phyloP scores from a whole-genome alignment of 2,888 invertebrate genomes.

The Eutolmus rufibarbis region DNA sequence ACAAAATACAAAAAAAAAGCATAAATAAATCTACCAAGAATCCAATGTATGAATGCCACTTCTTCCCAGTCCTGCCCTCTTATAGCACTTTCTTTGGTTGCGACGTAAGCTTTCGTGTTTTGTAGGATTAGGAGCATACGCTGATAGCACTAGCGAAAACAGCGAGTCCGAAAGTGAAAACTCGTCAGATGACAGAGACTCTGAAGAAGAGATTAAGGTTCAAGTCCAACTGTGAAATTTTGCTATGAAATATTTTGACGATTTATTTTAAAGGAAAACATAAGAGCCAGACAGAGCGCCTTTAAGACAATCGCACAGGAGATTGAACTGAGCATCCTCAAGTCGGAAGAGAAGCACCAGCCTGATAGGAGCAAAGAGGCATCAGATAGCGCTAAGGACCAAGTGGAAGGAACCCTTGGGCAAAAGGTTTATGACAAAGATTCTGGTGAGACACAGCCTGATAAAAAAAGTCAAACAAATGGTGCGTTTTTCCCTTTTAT shows the following conservation, averaged over 20 bases:
- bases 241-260: background rate
- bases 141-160: conserved; percentile 72
- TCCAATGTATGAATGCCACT: background rate
- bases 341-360: conserved; percentile 43
- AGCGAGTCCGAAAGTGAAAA: conserved; percentile 66
- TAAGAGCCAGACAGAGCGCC: conserved; percentile 41
- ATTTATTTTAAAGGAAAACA: conserved; percentile 42
- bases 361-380: conserved; percentile 21
- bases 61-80: background rate
- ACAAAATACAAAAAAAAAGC: background rate
- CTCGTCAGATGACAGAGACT: conserved; percentile 65
- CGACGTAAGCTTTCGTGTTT: conserved; percentile 51
- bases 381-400: background rate
- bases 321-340: conserved; percentile 42
- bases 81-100: background rate
- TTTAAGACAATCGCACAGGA: conserved; percentile 46
- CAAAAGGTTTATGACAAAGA: conserved; percentile 55
- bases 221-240: background rate
- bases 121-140: conserved; percentile 86
- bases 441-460: conserved; percentile 56
- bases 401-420: conserved; percentile 35
- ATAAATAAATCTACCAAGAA: background rate
- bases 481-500: conserved; percentile 55
- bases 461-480: conserved; percentile 58
- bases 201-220: conserved; percentile 80